A percentile compares a stretch with the other conserved stretches of the same genome.
Conservation (phyloP, 2,113 vertebrate genomes). For the Cricetomys ansorgei region DNA sequence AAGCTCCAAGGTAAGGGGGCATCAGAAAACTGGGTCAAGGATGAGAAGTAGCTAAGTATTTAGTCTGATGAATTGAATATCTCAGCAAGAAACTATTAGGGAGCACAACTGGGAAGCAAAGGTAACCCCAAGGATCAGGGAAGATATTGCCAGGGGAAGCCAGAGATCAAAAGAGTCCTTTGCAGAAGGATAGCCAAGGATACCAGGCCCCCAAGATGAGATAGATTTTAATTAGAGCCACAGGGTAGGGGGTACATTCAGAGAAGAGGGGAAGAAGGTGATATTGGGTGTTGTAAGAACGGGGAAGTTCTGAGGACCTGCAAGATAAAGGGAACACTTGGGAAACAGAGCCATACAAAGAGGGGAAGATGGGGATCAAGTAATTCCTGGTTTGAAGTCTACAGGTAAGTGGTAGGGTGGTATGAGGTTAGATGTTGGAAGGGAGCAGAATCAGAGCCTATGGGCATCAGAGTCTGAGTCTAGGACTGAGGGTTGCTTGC, state of each 20-base stretch:
- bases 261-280: background rate
- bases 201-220: no score
- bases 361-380: background rate
- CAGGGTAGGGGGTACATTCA: background rate
- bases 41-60: background rate
- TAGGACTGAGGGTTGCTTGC: background rate
- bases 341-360: background rate
- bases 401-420: background rate
- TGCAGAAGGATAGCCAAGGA: background rate
- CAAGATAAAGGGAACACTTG: background rate
- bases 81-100: background rate
- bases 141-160: background rate
- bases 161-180: background rate
- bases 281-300: background rate
- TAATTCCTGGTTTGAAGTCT: background rate
- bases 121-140: background rate
- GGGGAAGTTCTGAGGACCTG: background rate
- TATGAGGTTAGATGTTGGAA: background rate
- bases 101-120: background rate
- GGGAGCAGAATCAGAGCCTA: rapidly evolving
- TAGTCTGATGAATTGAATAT: background rate
- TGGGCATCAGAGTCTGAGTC: background rate
- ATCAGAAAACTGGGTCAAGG: background rate
- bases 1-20: background rate
- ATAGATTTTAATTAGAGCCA: background rate